Base-by-base conservation (phyloP, 2,113 vertebrate species). In the Puffinus mauretanicus region DNA sequence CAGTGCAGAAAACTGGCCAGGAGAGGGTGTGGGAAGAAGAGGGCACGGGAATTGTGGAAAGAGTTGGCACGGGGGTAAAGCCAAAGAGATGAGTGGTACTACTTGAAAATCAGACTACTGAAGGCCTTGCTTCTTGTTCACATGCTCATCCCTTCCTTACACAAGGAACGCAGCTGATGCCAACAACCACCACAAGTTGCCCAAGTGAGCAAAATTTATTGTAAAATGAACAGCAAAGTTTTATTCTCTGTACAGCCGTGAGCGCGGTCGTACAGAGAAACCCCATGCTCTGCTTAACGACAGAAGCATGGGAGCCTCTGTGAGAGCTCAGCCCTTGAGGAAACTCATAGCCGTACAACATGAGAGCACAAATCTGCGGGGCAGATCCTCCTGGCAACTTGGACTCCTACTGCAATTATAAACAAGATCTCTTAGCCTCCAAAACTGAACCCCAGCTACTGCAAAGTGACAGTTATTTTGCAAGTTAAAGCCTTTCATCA, bases 81-180 rank as follows among this genome's bases (percentile, higher is more conserved):
- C 11, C 85, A 66, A 55, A 38, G 49, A 88, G 83, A 64, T 32
- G 42, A 90, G 19, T 15, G 11, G 47, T 38, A 29, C 30, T 49
- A 26, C 36, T 69, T 57, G 61, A 81, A 94, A 83, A 90, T 52
- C 38, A 83, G 54, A 54, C 16, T 17, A 20, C 26, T 46, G 36
- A 49, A 80, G 61, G n/a, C 26, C 47, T 71, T 69, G 55, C 20
- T 77, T 25, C 76, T 88, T 11, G 12, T 58, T 77, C 60, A 55
- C 2, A 0, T 62, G 46, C 40, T 92, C 55, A 64, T 34, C 60
- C 38, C 13, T 44, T 67, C 42, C 42, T 57, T 60, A 66, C 32
- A 40, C 20, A 34, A 0, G 2, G 42, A 80, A 86, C 0, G 0
- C 10, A 64, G 27, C 3, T 0, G 0, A 72, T 54, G 58, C 34